These are phyloP conservation scores for Micrasema longulum DNA, from an alignment of 1,140 invertebrate species.

Conservation along the genomic window DNA sequence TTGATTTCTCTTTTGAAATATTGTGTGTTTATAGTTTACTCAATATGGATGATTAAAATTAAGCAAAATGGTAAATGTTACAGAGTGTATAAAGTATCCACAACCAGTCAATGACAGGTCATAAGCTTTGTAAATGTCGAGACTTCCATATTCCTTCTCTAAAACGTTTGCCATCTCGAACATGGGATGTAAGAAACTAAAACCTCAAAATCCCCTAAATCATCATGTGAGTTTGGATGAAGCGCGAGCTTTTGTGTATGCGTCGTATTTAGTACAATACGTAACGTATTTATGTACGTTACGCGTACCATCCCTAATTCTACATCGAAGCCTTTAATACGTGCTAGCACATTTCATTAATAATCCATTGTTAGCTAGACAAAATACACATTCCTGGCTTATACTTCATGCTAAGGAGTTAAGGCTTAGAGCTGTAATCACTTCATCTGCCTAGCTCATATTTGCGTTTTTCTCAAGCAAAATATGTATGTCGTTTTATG, in stretches of 20 bases:
- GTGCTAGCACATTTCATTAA: slow-evolving; percentile 33
- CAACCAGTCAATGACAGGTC: too few species aligned
- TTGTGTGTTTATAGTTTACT: too few species aligned
- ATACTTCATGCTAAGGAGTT: slow-evolving; percentile 2
- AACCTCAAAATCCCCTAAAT: background rate
- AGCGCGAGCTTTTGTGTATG: slow-evolving; percentile 7
- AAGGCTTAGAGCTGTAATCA: background rate
- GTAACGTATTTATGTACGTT: background rate
- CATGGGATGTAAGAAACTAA: background rate
- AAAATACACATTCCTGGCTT: slow-evolving; percentile 22
- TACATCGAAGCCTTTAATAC: slow-evolving; percentile 13
- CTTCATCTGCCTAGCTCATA: background rate
- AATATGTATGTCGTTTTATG: too few species aligned
- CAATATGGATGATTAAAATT: too few species aligned
- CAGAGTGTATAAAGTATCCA: too few species aligned
- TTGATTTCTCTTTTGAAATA: too few species aligned
- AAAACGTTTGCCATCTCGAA: too few species aligned
- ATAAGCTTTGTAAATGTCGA: too few species aligned
- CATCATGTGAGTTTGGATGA: background rate
- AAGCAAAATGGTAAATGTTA: too few species aligned
- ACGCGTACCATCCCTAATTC: background rate
- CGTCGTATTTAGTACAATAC: background rate
- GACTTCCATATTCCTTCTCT: too few species aligned
- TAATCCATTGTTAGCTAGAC: slow-evolving; percentile 19
- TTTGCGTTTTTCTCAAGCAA: too few species aligned